Evolutionary conservation across 1,140 invertebrate genomes (phyloP), one percentile per base, ranked within the genome.

Genomic region (Myzus persicae): DNA sequence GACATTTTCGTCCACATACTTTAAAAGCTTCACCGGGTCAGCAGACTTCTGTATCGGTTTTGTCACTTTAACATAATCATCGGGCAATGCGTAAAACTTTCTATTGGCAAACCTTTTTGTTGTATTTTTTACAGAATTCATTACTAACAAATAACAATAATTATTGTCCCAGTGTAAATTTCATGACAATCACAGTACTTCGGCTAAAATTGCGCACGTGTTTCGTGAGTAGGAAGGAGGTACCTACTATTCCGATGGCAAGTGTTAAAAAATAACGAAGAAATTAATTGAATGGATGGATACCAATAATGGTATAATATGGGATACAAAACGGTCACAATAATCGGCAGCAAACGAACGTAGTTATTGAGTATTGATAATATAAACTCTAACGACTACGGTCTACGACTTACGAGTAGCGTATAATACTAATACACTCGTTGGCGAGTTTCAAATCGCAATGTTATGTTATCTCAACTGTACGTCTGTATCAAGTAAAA

Each of bases 1-100:
- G 90, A 98, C 95, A 95, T 97, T 98, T 93, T 98, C 96, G 94
- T 97, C 97, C 93, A 98, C 97, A 95, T 97, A 97, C 94, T 97
- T 97, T 81, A 98, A 95, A 94, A 97, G 95, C 94, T 97, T 97
- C 38, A 95, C 95, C 24, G 96, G 95, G 94, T 97, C 97, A 94
- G 97, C 97, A 93, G 95, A 95, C 94, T 96, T 97, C 94, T 96
- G 96, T 18, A 59, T 76, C 38, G 87, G n/a, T 40, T 90, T 93
- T 11, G 51, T 40, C 11, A 51, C 85, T 90, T 84, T 93, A 22
- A 31, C 90, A 94, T 95, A 95, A 94, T 96, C 95, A 94, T 96
- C 95, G 1, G 96, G 95, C 87, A 96, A 94, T 54, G 95, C 94
- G 94, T 95, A 96, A 93, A 96, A 95, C 94, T 96, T 96, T 92